Evolutionary conservation across 2,113 vertebrate species (phyloP).

Genomic region (Pogona vitticeps): DNA sequence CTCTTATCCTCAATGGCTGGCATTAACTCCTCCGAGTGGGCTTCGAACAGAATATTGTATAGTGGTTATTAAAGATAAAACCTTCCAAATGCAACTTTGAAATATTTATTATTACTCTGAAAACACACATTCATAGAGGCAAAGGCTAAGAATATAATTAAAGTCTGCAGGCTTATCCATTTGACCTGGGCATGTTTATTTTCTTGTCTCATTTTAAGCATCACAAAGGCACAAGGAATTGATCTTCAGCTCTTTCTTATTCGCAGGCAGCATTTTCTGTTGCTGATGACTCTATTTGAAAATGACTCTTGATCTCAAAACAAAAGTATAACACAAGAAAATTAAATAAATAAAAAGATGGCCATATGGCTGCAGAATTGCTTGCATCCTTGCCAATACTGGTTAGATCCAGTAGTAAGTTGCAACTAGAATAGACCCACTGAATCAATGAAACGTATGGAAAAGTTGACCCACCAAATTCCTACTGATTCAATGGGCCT

Average conservation of each 20-base stretch:
- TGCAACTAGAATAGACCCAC: too few species aligned
- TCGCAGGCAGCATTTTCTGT: constrained; percentile 6
- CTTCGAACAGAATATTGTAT: constrained; percentile 23
- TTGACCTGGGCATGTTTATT: constrained; percentile 18
- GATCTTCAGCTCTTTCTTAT: constrained; percentile 22
- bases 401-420: too few species aligned
- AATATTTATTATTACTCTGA: constrained; percentile 34
- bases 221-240: constrained; percentile 23
- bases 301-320: constrained; percentile 17
- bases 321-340: constrained; percentile 11
- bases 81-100: not conserved
- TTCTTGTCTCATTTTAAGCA: constrained; percentile 32
- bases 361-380: not conserved
- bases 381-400: not conserved
- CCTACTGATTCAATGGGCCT: too few species aligned
- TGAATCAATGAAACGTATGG: too few species aligned
- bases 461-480: too few species aligned
- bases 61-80: constrained; percentile 31
- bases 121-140: constrained; percentile 16
- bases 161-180: constrained; percentile 17
- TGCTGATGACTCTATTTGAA: constrained; percentile 30
- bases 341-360: not conserved
- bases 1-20: too few species aligned
- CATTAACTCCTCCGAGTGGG: too few species aligned
- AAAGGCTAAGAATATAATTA: constrained; percentile 32